Evolutionary conservation across 1,140 invertebrate genomes (phyloP).

Genomic region (Cyphomyrmex costatus): DNA sequence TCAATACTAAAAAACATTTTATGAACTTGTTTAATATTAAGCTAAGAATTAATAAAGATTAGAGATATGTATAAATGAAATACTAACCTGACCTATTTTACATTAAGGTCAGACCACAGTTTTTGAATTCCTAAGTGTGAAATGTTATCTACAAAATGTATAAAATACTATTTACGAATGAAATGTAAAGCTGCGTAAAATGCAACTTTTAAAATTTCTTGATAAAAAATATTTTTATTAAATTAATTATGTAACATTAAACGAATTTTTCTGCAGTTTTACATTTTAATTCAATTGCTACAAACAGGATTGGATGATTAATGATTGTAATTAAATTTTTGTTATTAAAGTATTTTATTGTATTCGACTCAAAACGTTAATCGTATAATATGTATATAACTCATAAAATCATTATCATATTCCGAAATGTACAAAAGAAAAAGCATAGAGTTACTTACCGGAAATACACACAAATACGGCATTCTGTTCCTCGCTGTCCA

Average conservation of each 20-base stretch:
- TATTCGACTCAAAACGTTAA: not conserved
- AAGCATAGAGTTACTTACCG: conserved; percentile 71
- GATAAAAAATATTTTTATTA: not conserved
- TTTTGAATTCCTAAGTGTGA: not conserved
- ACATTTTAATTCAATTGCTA: not conserved
- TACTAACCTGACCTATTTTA: too few species aligned
- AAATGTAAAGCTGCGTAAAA: not conserved
- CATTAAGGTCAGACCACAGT: not conserved
- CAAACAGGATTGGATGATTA: not conserved
- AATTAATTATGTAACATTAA: not conserved
- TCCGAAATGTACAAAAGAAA: not conserved
- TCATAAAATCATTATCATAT: not conserved
- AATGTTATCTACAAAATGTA: not conserved
- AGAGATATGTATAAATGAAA: too few species aligned
- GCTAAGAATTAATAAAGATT: too few species aligned
- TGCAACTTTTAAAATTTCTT: not conserved
- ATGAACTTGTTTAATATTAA: not conserved
- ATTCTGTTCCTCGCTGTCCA: conserved; percentile 77
- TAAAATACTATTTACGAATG: not conserved
- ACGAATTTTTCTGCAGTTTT: not conserved
- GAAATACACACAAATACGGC: conserved; percentile 78
- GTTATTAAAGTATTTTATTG: not conserved
- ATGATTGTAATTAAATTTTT: not conserved
- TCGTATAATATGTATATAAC: not conserved
- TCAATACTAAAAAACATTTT: not conserved